Evolutionary conservation across 2,888 invertebrate species (phyloP), one percentile per base, ranked within the genome.

Genomic region (Kryphioiulus occultus): DNA sequence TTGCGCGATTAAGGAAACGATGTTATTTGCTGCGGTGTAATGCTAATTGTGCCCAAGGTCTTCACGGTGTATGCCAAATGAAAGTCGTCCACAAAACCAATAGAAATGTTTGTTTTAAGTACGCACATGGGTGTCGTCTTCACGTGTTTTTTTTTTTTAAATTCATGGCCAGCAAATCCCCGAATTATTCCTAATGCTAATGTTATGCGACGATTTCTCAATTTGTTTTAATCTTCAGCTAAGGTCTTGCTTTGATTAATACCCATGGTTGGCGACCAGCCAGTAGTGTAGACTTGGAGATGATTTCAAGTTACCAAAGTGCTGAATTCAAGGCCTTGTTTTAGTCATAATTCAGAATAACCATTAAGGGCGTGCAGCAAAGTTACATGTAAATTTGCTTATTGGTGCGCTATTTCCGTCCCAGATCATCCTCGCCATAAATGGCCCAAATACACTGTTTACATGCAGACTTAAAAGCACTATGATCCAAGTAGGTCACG

Each of bases 131-230:
- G 22, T 59, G 59, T 59, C 59, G 59, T 59, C 59, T n/a, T 59
- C 2, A 59, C 19, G 4, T n/a, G n/a, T 59, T 4, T 1, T 59
- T 59, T 59, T 59, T 59, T 9, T 4, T 59, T 15, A n/a, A n/a
- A n/a, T n/a, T n/a, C n/a, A n/a, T n/a, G n/a, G n/a, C 59, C 22
- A n/a, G 1, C 12, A 47, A n/a, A 59, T 1, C 59, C n/a, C n/a
- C 59, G 22, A 59, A 59, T 59, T 59, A 59, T 59, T n/a, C 59
- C 2, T 59, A 59, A 59, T 59, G n/a, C 19, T n/a, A 59, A 12
- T n/a, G n/a, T n/a, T n/a, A n/a, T n/a, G n/a, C n/a, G 59, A 59
- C n/a, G 59, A 19, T 59, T 59, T 59, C 59, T n/a, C 59, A 59
- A 59, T 59, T 59, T 59, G 59, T 59, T 59, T 59, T 59, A 59